Base-by-base conservation (phyloP, 2,888 invertebrate genomes). In the Leptinotarsa juncta region DNA sequence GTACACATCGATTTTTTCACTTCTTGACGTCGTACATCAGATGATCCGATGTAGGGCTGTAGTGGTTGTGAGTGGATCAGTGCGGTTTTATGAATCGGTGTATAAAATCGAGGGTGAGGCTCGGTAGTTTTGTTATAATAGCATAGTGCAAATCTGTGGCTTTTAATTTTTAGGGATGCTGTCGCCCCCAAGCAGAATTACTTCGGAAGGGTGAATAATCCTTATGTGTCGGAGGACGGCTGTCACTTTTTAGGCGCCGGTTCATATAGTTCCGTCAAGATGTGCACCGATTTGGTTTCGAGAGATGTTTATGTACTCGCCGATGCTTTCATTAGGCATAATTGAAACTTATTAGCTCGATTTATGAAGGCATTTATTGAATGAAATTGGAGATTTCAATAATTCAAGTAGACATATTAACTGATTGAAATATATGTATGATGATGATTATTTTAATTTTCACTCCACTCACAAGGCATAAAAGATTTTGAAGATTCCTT, bases 151-250 rank as follows among this genome's bases (percentile, higher is more conserved):
- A 87, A 87, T 87, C 87, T 87, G 87, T 83, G 87, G 87, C 87
- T 87, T 87, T 87, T 88, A 88, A 88, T 87, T 88, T 87, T 88
- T 87, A 86, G 87, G 88, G 87, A 86, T 85, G 87, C 85, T 84
- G 86, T 62, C 87, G 86, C 87, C 87, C 86, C 82, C 84, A 83
- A 85, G 85, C 82, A 82, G 82, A 84, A 83, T 84, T 79, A 82
- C 81, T 83, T 82, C 82, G 84, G 85, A 87, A 87, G 87, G 88
- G 88, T 88, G 87, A 87, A 88, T 87, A 87, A 87, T 87, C 85
- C 87, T 81, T 82, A 78, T 81, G 81, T 84, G 83, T 67, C 66
- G 57, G 72, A 53, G 70, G 67, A 55, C 72, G 66, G 48, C 57
- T 60, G 75, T 75, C 75, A 75, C 75, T 75, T 75, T 67, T 70